phyloP scores from a whole-genome alignment of 2,797 vertebrate species.

The Darevskia mixta region DNA sequence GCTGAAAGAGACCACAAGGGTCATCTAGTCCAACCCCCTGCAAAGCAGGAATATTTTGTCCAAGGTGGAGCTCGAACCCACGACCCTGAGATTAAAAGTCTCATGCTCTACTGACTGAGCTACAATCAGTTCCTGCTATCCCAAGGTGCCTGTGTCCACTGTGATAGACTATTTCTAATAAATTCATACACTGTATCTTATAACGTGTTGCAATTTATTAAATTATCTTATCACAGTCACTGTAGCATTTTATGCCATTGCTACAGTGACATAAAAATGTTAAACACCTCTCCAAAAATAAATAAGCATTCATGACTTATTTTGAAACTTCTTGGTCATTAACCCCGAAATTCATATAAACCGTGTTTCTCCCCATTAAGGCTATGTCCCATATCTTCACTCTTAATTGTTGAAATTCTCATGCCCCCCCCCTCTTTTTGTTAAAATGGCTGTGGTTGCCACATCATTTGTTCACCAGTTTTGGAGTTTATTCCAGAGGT shows the following conservation, averaged over 20 bases:
- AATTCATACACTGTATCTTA: not conserved
- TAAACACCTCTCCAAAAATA: not conserved
- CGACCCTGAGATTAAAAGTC: too few species aligned
- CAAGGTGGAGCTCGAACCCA: too few species aligned
- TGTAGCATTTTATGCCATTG: not conserved
- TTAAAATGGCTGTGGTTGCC: not conserved
- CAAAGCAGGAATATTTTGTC: too few species aligned
- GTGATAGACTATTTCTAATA: too few species aligned
- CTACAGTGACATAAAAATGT: not conserved
- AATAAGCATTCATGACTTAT: not conserved
- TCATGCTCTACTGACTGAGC: too few species aligned
- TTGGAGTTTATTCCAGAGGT: not conserved
- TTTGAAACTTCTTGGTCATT: not conserved
- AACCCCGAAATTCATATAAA: not conserved
- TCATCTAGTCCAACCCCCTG: too few species aligned
- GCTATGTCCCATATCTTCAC: not conserved
- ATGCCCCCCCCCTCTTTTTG: accelerated
- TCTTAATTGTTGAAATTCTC: not conserved
- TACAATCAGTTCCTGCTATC: too few species aligned
- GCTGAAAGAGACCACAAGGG: too few species aligned
- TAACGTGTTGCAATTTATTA: not conserved
- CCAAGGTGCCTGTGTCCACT: too few species aligned
- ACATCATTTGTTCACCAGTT: not conserved
- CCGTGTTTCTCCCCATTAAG: not conserved
- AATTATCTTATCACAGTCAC: not conserved